phyloP scores from a whole-genome alignment of 1,140 invertebrate species.

The Campoletis sonorensis region DNA sequence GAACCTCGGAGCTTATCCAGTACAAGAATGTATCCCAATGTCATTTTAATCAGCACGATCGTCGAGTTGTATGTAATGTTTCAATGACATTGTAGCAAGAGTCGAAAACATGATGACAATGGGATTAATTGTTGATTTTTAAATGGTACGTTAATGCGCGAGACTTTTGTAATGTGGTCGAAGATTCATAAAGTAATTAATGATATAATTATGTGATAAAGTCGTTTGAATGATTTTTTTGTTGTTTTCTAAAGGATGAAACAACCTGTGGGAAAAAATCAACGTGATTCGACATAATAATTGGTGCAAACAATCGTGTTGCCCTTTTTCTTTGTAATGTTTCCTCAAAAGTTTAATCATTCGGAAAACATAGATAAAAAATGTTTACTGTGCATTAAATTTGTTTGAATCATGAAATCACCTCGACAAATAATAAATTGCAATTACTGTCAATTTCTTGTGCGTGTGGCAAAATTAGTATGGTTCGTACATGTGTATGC shows the following conservation, averaged over 20 bases:
- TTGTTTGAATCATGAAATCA: background rate
- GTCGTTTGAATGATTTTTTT: background rate
- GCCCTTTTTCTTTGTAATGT: too few relatives aligned
- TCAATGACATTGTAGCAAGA: background rate
- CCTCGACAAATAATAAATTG: too few relatives aligned
- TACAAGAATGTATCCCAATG: background rate
- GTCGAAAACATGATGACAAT: too few relatives aligned
- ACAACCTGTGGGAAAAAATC: slow-evolving; percentile 11
- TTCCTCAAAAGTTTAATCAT: background rate
- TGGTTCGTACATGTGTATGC: too few relatives aligned
- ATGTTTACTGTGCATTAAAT: background rate
- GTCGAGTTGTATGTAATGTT: background rate
- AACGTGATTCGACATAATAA: background rate
- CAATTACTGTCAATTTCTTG: too few relatives aligned
- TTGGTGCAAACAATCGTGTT: too few relatives aligned
- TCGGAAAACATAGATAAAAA: background rate
- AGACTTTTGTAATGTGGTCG: background rate
- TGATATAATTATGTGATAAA: background rate
- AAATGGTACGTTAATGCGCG: background rate
- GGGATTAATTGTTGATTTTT: too few relatives aligned
- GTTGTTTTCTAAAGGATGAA: slow-evolving; percentile 11
- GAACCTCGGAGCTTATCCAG: background rate
- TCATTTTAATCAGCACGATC: background rate
- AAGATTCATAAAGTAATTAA: background rate
- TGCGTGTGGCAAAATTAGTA: too few relatives aligned